phyloP scores from a whole-genome alignment of 2,797 vertebrate genomes.

The Vultur gryphus region DNA sequence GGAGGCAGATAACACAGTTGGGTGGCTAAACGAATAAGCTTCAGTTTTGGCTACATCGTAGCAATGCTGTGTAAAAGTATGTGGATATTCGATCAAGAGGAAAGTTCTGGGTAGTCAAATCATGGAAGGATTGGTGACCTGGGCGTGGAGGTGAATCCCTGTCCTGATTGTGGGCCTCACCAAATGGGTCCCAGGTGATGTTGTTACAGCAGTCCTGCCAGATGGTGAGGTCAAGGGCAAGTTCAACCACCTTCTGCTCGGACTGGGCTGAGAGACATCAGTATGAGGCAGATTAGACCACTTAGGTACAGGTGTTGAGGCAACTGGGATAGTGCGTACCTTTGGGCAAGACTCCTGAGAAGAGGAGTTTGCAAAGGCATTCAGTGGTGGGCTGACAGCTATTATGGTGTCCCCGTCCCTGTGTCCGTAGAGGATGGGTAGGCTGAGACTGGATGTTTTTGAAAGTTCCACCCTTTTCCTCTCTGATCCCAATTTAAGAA shows the following conservation, averaged over 20 bases:
- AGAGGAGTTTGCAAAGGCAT: background rate
- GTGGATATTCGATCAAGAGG: background rate
- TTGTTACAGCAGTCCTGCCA: background rate
- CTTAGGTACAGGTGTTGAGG: background rate
- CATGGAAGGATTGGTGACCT: background rate
- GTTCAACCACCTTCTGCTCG: background rate
- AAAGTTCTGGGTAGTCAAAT: background rate
- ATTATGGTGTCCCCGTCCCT: background rate
- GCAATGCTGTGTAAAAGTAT: background rate
- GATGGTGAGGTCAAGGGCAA: background rate
- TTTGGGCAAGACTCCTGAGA: background rate
- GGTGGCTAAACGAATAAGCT: background rate
- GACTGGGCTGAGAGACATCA: background rate
- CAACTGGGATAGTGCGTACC: fast-evolving
- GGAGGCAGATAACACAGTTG: background rate
- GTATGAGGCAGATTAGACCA: background rate
- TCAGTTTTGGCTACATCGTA: background rate
- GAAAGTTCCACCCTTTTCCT: background rate
- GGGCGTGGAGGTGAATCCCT: background rate
- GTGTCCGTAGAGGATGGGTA: background rate
- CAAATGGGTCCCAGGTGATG: background rate
- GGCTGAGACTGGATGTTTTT: background rate
- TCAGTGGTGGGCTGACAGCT: background rate
- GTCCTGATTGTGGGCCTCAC: background rate
- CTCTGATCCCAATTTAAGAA: conserved; percentile 28